Percentiles rank a stretch among this genome's conserved stretches.
phyloP scores from a whole-genome alignment of 2,113 vertebrate species.

The Hydrochoerus hydrochaeris region DNA sequence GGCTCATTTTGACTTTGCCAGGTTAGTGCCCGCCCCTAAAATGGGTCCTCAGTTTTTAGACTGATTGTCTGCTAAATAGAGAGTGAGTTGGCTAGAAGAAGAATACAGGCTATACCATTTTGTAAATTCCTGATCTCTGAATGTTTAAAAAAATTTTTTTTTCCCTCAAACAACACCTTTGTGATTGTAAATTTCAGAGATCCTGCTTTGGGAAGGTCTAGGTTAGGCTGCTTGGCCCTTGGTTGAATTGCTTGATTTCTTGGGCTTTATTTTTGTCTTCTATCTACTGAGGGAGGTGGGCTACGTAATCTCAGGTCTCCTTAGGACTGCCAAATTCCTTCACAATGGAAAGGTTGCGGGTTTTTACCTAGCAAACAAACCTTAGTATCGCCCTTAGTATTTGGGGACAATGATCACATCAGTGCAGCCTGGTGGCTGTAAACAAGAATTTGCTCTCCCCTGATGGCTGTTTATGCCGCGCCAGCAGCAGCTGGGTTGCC shows the following conservation, averaged over 20 bases:
- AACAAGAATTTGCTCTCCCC: not conserved
- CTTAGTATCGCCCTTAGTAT: not conserved
- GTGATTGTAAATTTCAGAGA: not conserved
- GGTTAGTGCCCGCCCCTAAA: not conserved
- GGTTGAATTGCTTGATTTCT: not conserved
- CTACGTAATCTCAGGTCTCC: not conserved
- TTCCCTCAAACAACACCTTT: not conserved
- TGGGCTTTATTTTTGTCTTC: not conserved
- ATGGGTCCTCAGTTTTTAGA: not conserved
- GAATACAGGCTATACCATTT: not conserved
- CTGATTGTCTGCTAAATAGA: not conserved
- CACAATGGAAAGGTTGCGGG: not conserved
- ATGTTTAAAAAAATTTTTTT: not conserved
- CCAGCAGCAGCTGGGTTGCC: too few relatives aligned
- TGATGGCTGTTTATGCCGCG: fast-evolving
- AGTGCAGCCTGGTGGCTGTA: not conserved
- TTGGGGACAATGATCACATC: fast-evolving
- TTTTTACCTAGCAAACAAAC: not conserved
- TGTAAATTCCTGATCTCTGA: not conserved
- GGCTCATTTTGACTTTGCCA: not conserved
- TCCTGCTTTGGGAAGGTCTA: not conserved
- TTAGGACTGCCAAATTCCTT: not conserved
- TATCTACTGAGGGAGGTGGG: not conserved
- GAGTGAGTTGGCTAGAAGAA: not conserved
- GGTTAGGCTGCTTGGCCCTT: not conserved